Base-by-base conservation (phyloP, 30 jellyfish, hydroid and myxozoan genomes). In the Chironex yamaguchii region DNA sequence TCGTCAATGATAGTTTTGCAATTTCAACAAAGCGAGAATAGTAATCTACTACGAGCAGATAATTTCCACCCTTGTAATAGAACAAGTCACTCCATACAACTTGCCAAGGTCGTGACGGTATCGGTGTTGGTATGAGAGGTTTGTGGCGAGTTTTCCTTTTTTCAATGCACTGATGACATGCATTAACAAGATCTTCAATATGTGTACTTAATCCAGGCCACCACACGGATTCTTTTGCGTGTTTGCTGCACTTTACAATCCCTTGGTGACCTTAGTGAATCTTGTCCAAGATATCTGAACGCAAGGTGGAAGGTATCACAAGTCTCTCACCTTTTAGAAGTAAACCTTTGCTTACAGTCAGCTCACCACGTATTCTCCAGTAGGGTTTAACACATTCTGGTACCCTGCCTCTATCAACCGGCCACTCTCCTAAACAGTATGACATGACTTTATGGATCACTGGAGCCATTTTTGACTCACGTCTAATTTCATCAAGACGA, bases 231-330 rank as follows among this genome's bases (percentile, higher is more conserved):
- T 42, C 49, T 51, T 52, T 36, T 1, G 92, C 92, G 33, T 70
- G n/a, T 13, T 48, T 77, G 30, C 92, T 36, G 36, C 92, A 66
- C 34, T 67, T 82, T 1, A 50, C 24, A 65, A 82, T 82, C 42
- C 92, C 92, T 24, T 82, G 92, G 31, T 82, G 92, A 23, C 92
- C 92, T 50, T 65, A 48, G 67, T 82, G 92, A 24, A 82, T 34
- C 49, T 36, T 67, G 51, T 66, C 86, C 28, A 77, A 34, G 81
- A 58, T 33, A 31, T 52, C 78, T 62, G 52, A 25, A 29, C 89
- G 30, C 89, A 52, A n/a, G 0, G 89, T 48, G 49, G 79, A 77
- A 33, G 89, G 81, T 42, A 77, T 58, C 29, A 77, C 82, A 3
- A 77, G 20, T 25, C 89, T 52, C 11, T 69, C 62, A 26, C 26